phyloP scores from a whole-genome alignment of 2,797 vertebrate species.

The Lepilemur ruficaudatus region DNA sequence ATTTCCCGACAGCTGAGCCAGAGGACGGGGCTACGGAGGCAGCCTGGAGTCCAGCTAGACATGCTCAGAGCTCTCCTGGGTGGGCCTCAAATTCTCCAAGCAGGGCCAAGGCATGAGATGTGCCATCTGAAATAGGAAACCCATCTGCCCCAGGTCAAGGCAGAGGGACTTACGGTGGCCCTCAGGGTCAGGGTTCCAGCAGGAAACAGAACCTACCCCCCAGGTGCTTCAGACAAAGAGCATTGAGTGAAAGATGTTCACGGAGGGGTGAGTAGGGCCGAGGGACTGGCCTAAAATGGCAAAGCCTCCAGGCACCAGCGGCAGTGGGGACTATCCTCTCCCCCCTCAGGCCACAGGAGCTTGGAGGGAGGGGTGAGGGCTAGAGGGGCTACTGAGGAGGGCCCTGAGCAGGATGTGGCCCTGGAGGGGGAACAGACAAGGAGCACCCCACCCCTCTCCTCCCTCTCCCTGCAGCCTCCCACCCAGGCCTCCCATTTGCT shows the following conservation, averaged over 20 bases:
- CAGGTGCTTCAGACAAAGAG: background rate
- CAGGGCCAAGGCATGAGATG: background rate
- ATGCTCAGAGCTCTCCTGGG: too few species aligned
- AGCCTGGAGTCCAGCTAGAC: background rate
- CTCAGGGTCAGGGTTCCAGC: background rate
- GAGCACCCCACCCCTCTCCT: background rate
- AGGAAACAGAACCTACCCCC: background rate
- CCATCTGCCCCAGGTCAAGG: background rate
- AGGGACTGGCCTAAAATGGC: background rate
- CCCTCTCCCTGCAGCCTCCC: background rate
- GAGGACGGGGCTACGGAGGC: fast-evolving
- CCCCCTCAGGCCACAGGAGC: background rate
- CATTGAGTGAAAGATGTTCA: background rate
- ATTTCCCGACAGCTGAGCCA: background rate
- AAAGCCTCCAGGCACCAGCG: background rate
- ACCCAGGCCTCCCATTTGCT: background rate
- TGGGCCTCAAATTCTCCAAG: background rate
- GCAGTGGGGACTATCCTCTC: too few species aligned
- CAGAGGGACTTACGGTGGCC: background rate
- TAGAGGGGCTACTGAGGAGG: too few species aligned
- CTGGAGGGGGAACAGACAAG: too few species aligned
- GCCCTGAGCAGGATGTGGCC: fast-evolving
- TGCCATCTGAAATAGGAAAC: background rate
- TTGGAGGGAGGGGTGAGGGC: background rate
- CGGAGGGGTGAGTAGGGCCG: background rate